A percentile compares a stretch with the other conserved stretches of the same genome.
Evolutionary conservation across 2,113 vertebrate species (phyloP).

Genomic region (Monarcha castaneiventris): DNA sequence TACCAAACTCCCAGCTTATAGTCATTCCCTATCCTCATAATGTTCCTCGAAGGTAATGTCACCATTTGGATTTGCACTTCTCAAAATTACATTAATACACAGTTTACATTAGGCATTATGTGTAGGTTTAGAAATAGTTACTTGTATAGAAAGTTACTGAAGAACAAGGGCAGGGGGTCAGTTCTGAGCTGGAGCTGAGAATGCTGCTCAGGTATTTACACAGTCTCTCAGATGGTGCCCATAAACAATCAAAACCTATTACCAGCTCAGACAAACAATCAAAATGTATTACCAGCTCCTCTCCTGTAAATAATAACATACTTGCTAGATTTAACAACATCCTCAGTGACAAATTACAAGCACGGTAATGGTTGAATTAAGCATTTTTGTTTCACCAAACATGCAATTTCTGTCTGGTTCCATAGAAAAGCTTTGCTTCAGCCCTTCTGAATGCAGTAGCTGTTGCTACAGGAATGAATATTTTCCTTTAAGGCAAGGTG

Average conservation of each 20-base stretch:
- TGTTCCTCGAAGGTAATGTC: constrained; percentile 85
- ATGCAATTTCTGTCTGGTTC: not conserved
- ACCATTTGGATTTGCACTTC: not conserved
- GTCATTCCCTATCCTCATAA: constrained; percentile 93
- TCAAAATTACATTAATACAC: not conserved
- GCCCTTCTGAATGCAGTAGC: not conserved
- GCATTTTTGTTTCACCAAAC: not conserved
- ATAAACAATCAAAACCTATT: not conserved
- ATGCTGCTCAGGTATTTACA: not conserved
- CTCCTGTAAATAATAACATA: not conserved
- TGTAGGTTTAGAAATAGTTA: not conserved
- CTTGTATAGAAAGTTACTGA: not conserved
- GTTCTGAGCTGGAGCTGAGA: not conserved
- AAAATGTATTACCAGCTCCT: not conserved
- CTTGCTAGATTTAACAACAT: not conserved
- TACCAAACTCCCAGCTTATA: constrained; percentile 97
- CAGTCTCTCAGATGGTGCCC: not conserved
- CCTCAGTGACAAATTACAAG: not conserved
- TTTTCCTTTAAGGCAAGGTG: not conserved
- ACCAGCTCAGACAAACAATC: not conserved
- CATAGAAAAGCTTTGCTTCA: not conserved
- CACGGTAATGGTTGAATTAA: not conserved
- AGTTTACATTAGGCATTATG: not conserved
- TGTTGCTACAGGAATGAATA: not conserved
- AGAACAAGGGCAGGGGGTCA: not conserved